Base-by-base conservation (phyloP, 2,888 invertebrate species). In the Lypha dubia region DNA sequence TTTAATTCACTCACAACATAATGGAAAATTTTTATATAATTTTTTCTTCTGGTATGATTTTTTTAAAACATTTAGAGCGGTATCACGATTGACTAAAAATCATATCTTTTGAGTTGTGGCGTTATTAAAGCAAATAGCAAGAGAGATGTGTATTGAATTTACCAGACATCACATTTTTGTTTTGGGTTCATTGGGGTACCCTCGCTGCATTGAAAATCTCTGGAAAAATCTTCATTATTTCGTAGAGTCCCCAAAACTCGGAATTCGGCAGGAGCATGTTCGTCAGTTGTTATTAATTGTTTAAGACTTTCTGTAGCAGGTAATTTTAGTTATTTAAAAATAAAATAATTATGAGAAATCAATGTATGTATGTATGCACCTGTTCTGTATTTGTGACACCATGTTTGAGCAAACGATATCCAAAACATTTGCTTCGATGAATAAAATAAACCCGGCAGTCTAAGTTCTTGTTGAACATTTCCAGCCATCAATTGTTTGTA, bases 221-320 rank as follows among this genome's bases (percentile, higher is more conserved):
- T 93, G 15, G 98, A 95, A 92, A 98, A 98, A 90, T 99, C 98
- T 89, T 95, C 94, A 90, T 97, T 98, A 93, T 99, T 99, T 81
- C 98, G 97, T 70, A 99, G 92, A 0, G 99, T 97, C 0, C 99
- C 99, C 86, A 97, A 93, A 32, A 99, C 98, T 85, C 98, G 94
- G 90, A 97, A 96, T 49, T 96, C 95, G 24, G 95, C 94, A 0
- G 96, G 96, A 44, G 96, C 95, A 90, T 96, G 96, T 87, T 94
- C 94, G 17, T 96, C 97, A 0, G 97, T 97, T 41, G 96, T 95
- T 89, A 98, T 96, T 96, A 93, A 88, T 96, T 93, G 91, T 96
- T 96, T 84, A 97, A 93, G 44, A 95, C 94, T 3, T 91, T 97
- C 94, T 92, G 63, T 75, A 44, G 46, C 24, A 49, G 20, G 49